Conservation (phyloP, 1,140 invertebrate genomes). For the Nymphalis io region DNA sequence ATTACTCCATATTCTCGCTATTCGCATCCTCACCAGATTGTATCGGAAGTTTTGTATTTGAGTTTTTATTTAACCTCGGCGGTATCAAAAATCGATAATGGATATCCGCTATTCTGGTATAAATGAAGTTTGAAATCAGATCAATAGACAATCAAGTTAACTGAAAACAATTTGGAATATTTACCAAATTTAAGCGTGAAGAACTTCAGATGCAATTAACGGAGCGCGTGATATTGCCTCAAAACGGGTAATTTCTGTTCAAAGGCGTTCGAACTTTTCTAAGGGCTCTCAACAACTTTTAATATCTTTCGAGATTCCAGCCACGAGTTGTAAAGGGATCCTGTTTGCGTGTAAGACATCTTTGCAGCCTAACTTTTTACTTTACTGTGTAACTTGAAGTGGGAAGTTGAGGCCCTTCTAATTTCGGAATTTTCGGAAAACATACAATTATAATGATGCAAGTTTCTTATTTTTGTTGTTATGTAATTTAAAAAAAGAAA, state of each 20-base stretch:
- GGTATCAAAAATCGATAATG: no score
- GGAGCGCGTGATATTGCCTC: not conserved
- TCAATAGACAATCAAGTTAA: no score
- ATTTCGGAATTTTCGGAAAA: not conserved
- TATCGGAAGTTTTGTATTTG: no score
- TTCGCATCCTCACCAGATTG: no score
- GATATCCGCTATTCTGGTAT: no score
- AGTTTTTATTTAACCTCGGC: no score
- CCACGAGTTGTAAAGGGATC: constrained; percentile 14
- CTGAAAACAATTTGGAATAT: no score
- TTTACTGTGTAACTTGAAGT: constrained; percentile 6
- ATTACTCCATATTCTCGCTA: no score
- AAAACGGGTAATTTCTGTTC: constrained; percentile 1
- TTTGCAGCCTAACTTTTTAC: not conserved
- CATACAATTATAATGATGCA: not conserved
- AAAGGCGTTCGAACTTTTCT: constrained; percentile 7
- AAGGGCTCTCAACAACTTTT: constrained; percentile 7
- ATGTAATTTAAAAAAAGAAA: no score
- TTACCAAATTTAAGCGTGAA: not conserved
- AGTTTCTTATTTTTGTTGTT: not conserved
- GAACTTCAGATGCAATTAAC: not conserved
- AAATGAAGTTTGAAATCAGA: no score
- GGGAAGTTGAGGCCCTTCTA: not conserved
- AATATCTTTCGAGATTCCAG: not conserved
- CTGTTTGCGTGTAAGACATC: constrained; percentile 10